These are phyloP conservation scores for Agapornis canus DNA, from an alignment of 2,797 vertebrate species.

Conservation along the genomic window DNA sequence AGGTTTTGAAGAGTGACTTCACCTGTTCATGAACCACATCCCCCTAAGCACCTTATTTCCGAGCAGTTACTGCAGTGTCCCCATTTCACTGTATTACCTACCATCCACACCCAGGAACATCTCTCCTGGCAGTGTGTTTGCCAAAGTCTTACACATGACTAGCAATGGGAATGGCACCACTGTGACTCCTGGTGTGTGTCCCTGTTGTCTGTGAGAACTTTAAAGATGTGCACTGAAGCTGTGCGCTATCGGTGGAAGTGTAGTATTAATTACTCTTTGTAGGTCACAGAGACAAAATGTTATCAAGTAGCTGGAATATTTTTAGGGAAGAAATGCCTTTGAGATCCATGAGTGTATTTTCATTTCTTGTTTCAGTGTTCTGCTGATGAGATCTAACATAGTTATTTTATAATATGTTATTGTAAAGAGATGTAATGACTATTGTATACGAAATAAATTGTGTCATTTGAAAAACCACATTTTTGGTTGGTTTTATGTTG, in stretches of 20 bases:
- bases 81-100: background rate
- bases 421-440: slow-evolving; percentile 49
- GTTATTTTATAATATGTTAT: slow-evolving; percentile 64
- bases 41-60: background rate
- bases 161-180: background rate
- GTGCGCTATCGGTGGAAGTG: rapidly evolving
- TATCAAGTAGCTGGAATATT: background rate
- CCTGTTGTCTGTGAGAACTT: background rate
- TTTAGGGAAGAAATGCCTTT: background rate
- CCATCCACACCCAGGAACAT: background rate
- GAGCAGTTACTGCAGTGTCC: background rate
- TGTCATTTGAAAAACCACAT: slow-evolving; percentile 37
- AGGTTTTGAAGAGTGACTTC: background rate
- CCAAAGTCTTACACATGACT: rapidly evolving
- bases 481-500: background rate
- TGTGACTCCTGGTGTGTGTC: background rate
- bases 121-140: rapidly evolving
- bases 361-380: slow-evolving; percentile 43
- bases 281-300: background rate
- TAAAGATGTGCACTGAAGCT: rapidly evolving
- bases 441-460: slow-evolving; percentile 75
- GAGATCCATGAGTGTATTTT: background rate
- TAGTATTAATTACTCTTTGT: background rate
- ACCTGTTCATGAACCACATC: background rate
- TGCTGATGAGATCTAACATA: slow-evolving; percentile 32